Base-by-base conservation (phyloP, 2,113 vertebrate genomes). In the Oncorhynchus gorbuscha region DNA sequence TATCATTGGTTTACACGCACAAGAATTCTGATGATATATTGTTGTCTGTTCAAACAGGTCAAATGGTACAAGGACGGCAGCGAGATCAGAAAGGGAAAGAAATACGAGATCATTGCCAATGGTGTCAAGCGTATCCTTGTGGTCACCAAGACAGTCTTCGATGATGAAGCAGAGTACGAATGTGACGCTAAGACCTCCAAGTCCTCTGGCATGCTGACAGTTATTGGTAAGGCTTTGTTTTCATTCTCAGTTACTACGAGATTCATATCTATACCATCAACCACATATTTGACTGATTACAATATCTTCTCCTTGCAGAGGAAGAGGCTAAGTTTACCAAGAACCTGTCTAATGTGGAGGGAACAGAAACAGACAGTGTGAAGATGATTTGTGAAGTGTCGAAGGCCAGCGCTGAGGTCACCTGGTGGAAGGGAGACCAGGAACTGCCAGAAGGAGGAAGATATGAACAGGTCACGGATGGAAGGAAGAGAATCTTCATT, bases 121-220 rank as follows among this genome's bases (percentile, higher is more conserved):
- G 98, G 97, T 64, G 91, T 94, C 69, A 93, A 97, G 79, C 95
- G 91, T 30, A 93, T 95, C 87, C 96, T 99, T 72, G 90, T 98
- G 35, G 69, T 99, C 80, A 96, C 91, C 86, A 99, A 98, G 89
- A 95, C 97, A 3, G 86, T 93, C 13, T 95, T 99, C 32, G 96
- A 97, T 66, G 98, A 99, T 79, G 98, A 99, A 88, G 98, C 98
- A 5, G 98, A 99, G 86, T 99, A 99, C 72, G 96, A 97, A 83
- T 99, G 98, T 87, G 97, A 99, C 81, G 97, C 96, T 68, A 95
- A 92, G 85, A 96, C 95, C 48, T 93, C 95, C 48, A 95, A 96
- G 87, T 95, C 95, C 35, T 96, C 95, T 0, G 98, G 95, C 84
- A 91, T 99, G 77, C 95, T 99, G 75, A 99, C 98, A 0, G 98